Evolutionary conservation across 2,797 vertebrate species (phyloP).

Genomic region (Eidolon dupreanum): DNA sequence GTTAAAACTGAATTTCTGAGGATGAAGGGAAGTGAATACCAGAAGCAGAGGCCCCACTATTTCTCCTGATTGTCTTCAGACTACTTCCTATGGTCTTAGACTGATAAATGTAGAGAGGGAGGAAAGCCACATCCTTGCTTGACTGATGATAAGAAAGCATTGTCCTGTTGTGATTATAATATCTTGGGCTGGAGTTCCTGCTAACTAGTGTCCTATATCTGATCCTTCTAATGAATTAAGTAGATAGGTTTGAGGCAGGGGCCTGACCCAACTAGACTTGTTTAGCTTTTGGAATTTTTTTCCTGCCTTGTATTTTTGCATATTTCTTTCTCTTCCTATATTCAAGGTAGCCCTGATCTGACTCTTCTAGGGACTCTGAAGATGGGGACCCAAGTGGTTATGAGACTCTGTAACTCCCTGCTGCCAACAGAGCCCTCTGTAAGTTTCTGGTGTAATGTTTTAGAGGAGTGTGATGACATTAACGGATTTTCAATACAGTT

Average conservation of each 20-base stretch:
- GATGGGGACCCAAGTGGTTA: constrained; percentile 75
- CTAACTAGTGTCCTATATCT: neutral
- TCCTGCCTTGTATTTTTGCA: neutral
- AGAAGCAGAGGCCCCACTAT: neutral
- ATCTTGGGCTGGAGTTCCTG: neutral
- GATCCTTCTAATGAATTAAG: neutral
- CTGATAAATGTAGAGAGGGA: neutral
- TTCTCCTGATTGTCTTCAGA: constrained; percentile 15
- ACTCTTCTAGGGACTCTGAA: constrained; percentile 47
- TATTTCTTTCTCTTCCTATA: constrained; percentile 14
- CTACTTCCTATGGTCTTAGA: neutral
- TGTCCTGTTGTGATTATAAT: neutral
- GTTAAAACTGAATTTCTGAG: constrained; percentile 1
- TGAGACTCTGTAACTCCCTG: constrained; percentile 22
- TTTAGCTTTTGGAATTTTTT: constrained; percentile 26
- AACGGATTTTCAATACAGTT: neutral
- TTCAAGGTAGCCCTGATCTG: constrained; percentile 43
- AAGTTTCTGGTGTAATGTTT: constrained; percentile 68
- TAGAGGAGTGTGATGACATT: neutral
- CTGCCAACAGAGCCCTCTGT: constrained; percentile 80
- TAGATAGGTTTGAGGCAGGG: neutral
- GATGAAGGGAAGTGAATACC: neutral
- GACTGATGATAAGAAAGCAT: neutral
- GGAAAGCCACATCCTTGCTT: neutral
- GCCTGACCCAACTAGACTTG: neutral